These are phyloP conservation scores for Perca schrenkii DNA, from an alignment of 2,113 vertebrate species.

Conservation along the genomic window DNA sequence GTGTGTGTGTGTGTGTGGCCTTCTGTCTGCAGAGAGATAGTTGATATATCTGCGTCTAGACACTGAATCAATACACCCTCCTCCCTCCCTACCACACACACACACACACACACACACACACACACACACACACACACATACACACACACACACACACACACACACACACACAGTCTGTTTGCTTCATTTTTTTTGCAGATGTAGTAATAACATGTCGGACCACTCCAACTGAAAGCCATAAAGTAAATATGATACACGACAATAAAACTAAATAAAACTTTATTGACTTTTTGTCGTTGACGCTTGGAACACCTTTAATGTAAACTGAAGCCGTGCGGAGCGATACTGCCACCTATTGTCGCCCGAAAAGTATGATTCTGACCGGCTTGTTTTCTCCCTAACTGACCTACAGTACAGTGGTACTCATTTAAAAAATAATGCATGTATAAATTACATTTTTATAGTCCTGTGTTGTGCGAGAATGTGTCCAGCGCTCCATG, in stretches of 20 bases:
- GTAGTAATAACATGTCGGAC: constrained; percentile 4
- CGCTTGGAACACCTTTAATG: no score
- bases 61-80: constrained; percentile 87
- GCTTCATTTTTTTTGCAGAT: constrained; percentile 5
- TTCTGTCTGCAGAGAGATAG: constrained; percentile 89
- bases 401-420: no score
- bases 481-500: no score
- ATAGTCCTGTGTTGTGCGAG: no score
- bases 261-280: background rate
- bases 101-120: constrained; percentile 29
- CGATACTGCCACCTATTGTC: no score
- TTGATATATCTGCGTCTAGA: constrained; percentile 94
- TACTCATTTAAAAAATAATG: no score
- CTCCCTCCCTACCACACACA: constrained; percentile 38
- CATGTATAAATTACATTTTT: no score
- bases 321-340: no score
- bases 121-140: constrained; percentile 37
- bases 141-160: constrained; percentile 28
- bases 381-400: no score
- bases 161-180: background rate
- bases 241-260: background rate
- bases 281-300: no score
- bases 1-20: constrained; percentile 73
- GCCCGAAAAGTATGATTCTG: no score
- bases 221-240: background rate